These are phyloP conservation scores for Drosophila virilis DNA, from an alignment of 1,140 invertebrate genomes.

Conservation along the genomic window DNA sequence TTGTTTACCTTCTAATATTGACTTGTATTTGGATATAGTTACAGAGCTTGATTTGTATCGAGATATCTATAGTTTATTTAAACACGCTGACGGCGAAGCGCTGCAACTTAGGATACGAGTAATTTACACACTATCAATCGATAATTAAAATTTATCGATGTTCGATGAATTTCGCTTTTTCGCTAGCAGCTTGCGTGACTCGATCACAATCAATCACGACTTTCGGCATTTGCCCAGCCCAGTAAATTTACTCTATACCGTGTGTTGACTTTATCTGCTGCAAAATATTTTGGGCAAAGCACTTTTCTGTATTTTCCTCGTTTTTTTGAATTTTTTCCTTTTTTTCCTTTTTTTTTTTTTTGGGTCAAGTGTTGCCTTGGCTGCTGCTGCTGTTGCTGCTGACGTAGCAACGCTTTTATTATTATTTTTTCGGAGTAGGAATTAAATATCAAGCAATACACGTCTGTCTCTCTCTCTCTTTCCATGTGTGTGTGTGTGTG, in stretches of 20 bases:
- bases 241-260: slow-evolving; percentile 35
- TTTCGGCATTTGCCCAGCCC: slow-evolving; percentile 18
- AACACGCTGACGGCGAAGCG: no score
- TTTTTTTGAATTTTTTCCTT: no score
- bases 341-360: slow-evolving; percentile 32
- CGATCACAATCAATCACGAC: slow-evolving; percentile 25
- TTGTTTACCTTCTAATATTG: no score
- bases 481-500: slow-evolving; percentile 7
- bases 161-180: not conserved
- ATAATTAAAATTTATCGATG: not conserved
- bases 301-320: slow-evolving; percentile 13
- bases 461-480: not conserved
- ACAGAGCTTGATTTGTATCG: no score
- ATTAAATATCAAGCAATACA: slow-evolving; percentile 73
- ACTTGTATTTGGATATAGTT: no score
- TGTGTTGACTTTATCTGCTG: slow-evolving; percentile 49
- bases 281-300: slow-evolving; percentile 43
- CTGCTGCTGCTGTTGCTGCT: slow-evolving; percentile 53
- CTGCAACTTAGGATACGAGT: no score
- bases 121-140: not conserved
- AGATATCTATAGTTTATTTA: not conserved
- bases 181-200: not conserved
- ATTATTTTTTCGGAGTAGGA: slow-evolving; percentile 67
- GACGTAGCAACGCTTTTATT: slow-evolving; percentile 67
- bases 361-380: slow-evolving; percentile 74